Evolutionary conservation across 1,140 invertebrate genomes (phyloP).

Genomic region (Leucophenga varia): DNA sequence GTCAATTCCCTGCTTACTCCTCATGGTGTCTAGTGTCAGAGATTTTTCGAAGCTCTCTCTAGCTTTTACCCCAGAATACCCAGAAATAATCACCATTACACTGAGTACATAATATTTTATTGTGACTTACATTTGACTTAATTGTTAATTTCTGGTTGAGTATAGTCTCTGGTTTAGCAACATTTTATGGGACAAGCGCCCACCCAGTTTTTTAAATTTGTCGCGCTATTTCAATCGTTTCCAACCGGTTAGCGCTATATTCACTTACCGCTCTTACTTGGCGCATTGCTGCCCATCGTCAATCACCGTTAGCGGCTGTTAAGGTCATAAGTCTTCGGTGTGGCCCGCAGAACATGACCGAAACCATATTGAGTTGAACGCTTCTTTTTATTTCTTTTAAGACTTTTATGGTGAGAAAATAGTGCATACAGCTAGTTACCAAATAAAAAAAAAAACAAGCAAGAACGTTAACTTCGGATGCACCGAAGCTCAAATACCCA

Average conservation of each 20-base stretch:
- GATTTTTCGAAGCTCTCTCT: no score
- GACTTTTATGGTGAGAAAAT: constrained; percentile 30
- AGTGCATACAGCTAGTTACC: constrained; percentile 37
- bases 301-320: constrained; percentile 6
- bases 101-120: constrained; percentile 3
- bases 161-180: constrained; percentile 15
- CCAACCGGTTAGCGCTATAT: constrained; percentile 37
- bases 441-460: constrained; percentile 17
- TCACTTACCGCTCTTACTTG: constrained; percentile 28
- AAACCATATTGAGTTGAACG: background rate
- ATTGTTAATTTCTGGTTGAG: no score
- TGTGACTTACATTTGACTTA: no score
- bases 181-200: background rate
- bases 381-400: no score
- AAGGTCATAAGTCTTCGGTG: background rate
- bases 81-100: no score
- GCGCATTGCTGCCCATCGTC: constrained; percentile 13
- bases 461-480: no score
- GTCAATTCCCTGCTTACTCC: constrained; percentile 15
- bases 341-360: background rate
- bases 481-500: no score
- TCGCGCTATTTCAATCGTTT: constrained; percentile 2
- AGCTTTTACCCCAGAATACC: no score
- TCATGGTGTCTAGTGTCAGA: no score
- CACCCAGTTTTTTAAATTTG: background rate